These are phyloP conservation scores for Neosalanx taihuensis DNA, from an alignment of 2,797 vertebrate species.

Conservation along the genomic window DNA sequence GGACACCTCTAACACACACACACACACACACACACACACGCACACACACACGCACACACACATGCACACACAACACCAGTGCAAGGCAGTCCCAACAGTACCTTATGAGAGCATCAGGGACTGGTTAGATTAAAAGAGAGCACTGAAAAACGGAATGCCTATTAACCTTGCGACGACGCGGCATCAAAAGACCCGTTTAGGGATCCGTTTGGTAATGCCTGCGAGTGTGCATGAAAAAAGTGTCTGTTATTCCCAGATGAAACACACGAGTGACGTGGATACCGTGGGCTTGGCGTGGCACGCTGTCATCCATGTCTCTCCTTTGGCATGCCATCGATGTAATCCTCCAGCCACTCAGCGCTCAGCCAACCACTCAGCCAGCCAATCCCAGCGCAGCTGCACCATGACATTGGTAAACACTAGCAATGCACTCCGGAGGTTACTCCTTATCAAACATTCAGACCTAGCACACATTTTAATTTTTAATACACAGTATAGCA, in stretches of 20 bases:
- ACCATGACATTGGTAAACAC: constrained; percentile 54
- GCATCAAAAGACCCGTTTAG: constrained; percentile 24
- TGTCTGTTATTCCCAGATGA: constrained; percentile 32
- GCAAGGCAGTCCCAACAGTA: too few species aligned
- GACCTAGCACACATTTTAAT: constrained; percentile 70
- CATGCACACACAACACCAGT: not conserved
- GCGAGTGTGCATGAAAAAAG: constrained; percentile 17
- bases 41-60: not conserved
- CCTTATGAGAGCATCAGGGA: too few species aligned
- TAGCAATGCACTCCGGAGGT: constrained; percentile 53
- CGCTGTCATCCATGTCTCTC: not conserved
- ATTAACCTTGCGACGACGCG: constrained; percentile 12
- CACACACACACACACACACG: not conserved
- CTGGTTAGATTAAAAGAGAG: constrained; percentile 10
- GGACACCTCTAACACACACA: not conserved
- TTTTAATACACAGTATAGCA: constrained; percentile 60
- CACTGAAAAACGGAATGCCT: constrained; percentile 17
- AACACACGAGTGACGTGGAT: constrained; percentile 23
- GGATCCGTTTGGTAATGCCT: constrained; percentile 31
- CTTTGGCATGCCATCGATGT: constrained; percentile 46
- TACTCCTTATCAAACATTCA: constrained; percentile 68
- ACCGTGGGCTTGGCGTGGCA: not conserved
- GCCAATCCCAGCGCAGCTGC: constrained; percentile 46
- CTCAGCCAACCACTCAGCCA: constrained; percentile 27
- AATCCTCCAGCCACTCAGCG: constrained; percentile 49